A percentile compares a stretch with the other conserved stretches of the same genome.
phyloP scores from a whole-genome alignment of 2,888 invertebrate species.

The Orthosia gothica region DNA sequence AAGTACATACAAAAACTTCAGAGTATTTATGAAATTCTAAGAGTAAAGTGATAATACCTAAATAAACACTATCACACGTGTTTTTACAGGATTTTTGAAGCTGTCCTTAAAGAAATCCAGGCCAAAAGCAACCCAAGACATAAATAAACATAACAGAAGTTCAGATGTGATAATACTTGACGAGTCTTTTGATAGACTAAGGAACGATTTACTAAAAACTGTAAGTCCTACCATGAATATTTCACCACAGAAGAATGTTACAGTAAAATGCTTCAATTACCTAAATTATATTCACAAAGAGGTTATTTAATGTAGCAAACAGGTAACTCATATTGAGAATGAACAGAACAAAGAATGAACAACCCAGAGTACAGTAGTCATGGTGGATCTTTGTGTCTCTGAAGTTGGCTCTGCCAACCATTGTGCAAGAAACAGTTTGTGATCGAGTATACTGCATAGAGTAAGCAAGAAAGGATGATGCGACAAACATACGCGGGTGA shows the following conservation, averaged over 20 bases:
- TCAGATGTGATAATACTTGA: conserved; percentile 84
- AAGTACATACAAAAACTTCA: conserved; percentile 61
- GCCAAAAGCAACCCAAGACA: conserved; percentile 70
- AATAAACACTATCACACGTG: not conserved
- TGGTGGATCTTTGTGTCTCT: too few relatives aligned
- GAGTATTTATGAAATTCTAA: not conserved
- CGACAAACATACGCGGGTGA: too few relatives aligned
- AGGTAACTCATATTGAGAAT: not conserved
- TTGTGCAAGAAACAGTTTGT: too few relatives aligned
- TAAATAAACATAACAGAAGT: conserved; percentile 74
- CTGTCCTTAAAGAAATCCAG: conserved; percentile 85
- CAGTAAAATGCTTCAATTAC: not conserved
- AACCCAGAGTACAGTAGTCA: not conserved
- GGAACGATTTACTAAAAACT: conserved; percentile 74
- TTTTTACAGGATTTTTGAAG: conserved; percentile 81
- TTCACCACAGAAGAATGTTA: not conserved
- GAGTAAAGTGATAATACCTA: not conserved
- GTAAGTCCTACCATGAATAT: conserved; percentile 73
- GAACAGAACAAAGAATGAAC: not conserved
- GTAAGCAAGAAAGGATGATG: too few relatives aligned
- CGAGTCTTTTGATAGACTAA: conserved; percentile 84
- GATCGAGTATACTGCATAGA: too few relatives aligned
- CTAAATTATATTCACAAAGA: not conserved
- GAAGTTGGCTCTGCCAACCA: too few relatives aligned
- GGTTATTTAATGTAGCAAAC: not conserved